Conservation (phyloP, 1,140 invertebrate species). For the Epicauta chinensis region DNA sequence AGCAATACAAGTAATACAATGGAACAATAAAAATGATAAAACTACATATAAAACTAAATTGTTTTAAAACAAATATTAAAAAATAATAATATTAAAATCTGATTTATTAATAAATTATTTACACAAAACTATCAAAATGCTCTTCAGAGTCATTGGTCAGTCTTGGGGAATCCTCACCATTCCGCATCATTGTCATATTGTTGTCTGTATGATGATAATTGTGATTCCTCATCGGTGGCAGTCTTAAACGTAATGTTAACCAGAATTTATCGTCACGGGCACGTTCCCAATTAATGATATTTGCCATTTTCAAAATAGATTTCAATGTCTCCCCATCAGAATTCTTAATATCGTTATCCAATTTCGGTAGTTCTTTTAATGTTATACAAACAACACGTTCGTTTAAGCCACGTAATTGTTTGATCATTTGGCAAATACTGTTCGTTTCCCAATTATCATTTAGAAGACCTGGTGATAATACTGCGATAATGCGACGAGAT, state of each 20-base stretch:
- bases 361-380: constrained; percentile 34
- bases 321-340: constrained; percentile 34
- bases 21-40: neutral
- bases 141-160: constrained; percentile 19
- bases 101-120: constrained; percentile 24
- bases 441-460: constrained; percentile 32
- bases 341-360: constrained; percentile 33
- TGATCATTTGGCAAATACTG: constrained; percentile 33
- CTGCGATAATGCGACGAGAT: constrained; percentile 30
- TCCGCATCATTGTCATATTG: neutral
- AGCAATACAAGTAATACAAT: neutral
- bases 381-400: constrained; percentile 30
- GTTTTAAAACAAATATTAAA: constrained; percentile 5
- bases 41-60: neutral
- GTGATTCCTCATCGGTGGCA: constrained; percentile 32
- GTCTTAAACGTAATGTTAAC: constrained; percentile 28
- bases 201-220: neutral
- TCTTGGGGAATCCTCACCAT: constrained; percentile 19
- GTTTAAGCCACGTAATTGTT: constrained; percentile 31
- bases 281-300: constrained; percentile 31
- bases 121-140: constrained; percentile 21
- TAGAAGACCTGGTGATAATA: constrained; percentile 34
- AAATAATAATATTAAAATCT: constrained; percentile 3
- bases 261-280: constrained; percentile 32
- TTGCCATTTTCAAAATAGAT: constrained; percentile 11